phyloP scores from a whole-genome alignment of 2,888 invertebrate genomes.

The Patella pellucida region DNA sequence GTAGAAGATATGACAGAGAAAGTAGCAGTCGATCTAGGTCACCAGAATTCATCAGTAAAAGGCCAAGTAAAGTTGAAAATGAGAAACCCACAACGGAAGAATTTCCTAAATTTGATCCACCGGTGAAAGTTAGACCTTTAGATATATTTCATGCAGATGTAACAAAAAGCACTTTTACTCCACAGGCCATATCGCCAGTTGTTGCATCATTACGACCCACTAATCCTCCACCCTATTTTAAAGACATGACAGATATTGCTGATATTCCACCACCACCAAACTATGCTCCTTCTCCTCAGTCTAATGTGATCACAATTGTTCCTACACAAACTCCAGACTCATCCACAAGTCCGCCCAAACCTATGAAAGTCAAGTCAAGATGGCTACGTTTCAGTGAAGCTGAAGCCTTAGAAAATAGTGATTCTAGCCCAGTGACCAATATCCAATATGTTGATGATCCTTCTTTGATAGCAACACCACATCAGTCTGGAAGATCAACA shows the following conservation, averaged over 20 bases:
- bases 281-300: background rate
- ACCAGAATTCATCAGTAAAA: slow-evolving; percentile 19
- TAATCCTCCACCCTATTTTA: background rate
- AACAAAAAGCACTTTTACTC: background rate
- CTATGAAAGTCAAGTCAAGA: slow-evolving; percentile 59
- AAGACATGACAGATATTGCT: background rate
- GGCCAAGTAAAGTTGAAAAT: slow-evolving; percentile 6
- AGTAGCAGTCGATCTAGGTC: slow-evolving; percentile 14
- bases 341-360: slow-evolving; percentile 32
- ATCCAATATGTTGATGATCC: background rate
- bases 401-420: slow-evolving; percentile 39
- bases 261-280: background rate
- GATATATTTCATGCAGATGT: background rate
- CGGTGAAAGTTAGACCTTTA: slow-evolving; percentile 7
- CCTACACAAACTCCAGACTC: background rate
- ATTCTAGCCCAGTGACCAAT: background rate
- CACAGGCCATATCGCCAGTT: slow-evolving; percentile 19
- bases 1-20: slow-evolving; percentile 14
- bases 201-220: slow-evolving; percentile 28
- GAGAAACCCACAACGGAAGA: background rate
- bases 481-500: slow-evolving; percentile 9
- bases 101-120: background rate
- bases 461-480: slow-evolving; percentile 6
- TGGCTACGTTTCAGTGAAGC: slow-evolving; percentile 62
- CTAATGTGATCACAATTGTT: background rate